Evolutionary conservation across 2,113 vertebrate genomes (phyloP).

Genomic region (Leucosticte australis): DNA sequence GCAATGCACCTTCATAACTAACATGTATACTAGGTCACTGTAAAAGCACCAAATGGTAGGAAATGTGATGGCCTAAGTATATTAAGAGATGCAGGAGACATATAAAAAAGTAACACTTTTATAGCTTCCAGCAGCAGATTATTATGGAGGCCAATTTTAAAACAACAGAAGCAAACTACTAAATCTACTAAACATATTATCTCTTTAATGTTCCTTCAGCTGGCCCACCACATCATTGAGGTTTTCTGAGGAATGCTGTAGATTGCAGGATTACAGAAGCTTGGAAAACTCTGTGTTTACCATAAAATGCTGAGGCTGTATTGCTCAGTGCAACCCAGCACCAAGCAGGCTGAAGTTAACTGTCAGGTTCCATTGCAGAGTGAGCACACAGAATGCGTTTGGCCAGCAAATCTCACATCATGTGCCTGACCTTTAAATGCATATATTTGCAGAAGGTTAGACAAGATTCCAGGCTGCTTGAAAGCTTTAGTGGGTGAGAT

Average conservation of each 20-base stretch:
- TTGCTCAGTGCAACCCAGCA: background rate
- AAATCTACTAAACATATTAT: background rate
- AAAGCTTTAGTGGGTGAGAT: background rate
- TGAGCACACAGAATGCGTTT: background rate
- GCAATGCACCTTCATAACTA: background rate
- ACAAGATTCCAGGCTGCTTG: conserved; percentile 17
- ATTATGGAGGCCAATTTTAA: background rate
- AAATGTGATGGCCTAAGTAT: background rate
- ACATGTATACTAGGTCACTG: background rate
- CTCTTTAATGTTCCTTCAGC: background rate
- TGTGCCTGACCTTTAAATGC: conserved; percentile 28
- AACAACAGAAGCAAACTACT: background rate
- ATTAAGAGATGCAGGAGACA: background rate
- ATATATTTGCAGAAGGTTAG: conserved; percentile 16
- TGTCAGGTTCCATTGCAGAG: conserved; percentile 14
- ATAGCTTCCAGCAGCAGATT: background rate
- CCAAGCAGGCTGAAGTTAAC: background rate
- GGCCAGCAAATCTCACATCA: conserved; percentile 47
- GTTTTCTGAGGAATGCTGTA: background rate
- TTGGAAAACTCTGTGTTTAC: background rate
- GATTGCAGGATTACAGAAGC: background rate
- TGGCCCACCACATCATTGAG: background rate
- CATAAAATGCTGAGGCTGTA: background rate
- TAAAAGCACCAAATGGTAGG: background rate
- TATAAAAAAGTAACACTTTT: background rate